A percentile compares a stretch with the other conserved stretches of the same genome.
Conservation (phyloP, 1,140 invertebrate species). For the Drosophila navojoa region DNA sequence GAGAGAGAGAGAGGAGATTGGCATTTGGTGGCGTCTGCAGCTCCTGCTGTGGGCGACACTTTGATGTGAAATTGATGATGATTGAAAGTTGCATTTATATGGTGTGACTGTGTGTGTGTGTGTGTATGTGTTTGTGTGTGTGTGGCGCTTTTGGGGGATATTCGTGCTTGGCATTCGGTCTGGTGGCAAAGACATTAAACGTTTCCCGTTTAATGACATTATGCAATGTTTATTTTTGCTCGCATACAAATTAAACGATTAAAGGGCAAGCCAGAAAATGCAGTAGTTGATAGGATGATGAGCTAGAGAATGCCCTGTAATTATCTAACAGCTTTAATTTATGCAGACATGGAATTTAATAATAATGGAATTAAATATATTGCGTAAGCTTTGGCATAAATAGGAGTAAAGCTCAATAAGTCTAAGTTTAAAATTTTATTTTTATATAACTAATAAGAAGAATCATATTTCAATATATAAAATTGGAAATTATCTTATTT, state of each 20-base stretch:
- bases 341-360: too few relatives aligned
- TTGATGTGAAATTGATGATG: slow-evolving; percentile 84
- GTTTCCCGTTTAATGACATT: slow-evolving; percentile 31
- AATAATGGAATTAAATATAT: too few relatives aligned
- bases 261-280: slow-evolving; percentile 46
- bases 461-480: too few relatives aligned
- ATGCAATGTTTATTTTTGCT: slow-evolving; percentile 35
- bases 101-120: background rate
- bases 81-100: slow-evolving; percentile 71
- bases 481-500: too few relatives aligned
- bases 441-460: too few relatives aligned
- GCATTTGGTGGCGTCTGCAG: slow-evolving; percentile 43
- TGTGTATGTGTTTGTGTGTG: background rate
- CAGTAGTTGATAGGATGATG: background rate
- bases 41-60: slow-evolving; percentile 76
- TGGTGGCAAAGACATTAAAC: background rate
- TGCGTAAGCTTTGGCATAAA: too few relatives aligned
- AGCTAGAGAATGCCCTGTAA: background rate
- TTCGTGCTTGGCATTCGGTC: background rate
- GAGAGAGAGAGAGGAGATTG: background rate
- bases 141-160: slow-evolving; percentile 8
- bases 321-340: too few relatives aligned
- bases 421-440: too few relatives aligned
- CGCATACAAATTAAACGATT: slow-evolving; percentile 76
- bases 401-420: too few relatives aligned